phyloP scores from a whole-genome alignment of 2,113 vertebrate genomes.

The Okapia johnstoni region DNA sequence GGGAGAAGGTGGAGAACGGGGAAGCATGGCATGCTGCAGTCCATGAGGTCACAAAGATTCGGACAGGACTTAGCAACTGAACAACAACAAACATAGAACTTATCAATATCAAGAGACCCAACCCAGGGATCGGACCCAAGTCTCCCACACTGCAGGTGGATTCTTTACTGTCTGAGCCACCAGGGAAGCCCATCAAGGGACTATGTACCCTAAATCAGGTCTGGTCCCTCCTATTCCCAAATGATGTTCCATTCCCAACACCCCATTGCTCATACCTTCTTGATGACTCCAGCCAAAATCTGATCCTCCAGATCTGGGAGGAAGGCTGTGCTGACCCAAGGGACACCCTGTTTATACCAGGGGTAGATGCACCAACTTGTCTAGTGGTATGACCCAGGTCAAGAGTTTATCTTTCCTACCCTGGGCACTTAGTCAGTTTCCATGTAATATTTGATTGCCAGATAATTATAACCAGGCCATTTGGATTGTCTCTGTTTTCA shows the following conservation, averaged over 20 bases:
- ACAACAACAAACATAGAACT: not conserved
- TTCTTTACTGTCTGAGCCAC: not conserved
- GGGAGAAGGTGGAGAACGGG: not conserved
- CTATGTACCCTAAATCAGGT: rapidly evolving
- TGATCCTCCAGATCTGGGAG: not conserved
- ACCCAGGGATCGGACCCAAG: not conserved
- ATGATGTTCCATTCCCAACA: not conserved
- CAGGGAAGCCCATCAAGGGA: not conserved
- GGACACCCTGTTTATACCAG: not conserved
- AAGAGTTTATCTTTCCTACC: not conserved
- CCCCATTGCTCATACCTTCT: not conserved
- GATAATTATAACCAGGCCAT: not conserved
- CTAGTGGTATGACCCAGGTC: not conserved
- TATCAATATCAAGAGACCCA: not conserved
- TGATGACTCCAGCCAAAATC: not conserved
- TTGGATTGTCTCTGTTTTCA: not conserved
- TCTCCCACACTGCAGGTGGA: not conserved
- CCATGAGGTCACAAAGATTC: not conserved
- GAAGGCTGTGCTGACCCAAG: not conserved
- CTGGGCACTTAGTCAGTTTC: not conserved
- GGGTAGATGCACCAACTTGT: not conserved
- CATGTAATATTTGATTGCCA: not conserved
- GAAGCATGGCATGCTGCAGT: rapidly evolving
- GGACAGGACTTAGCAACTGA: rapidly evolving
- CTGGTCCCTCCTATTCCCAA: not conserved